Evolutionary conservation across 2,797 vertebrate genomes (phyloP).

Genomic region (Sarcoramphus papa): DNA sequence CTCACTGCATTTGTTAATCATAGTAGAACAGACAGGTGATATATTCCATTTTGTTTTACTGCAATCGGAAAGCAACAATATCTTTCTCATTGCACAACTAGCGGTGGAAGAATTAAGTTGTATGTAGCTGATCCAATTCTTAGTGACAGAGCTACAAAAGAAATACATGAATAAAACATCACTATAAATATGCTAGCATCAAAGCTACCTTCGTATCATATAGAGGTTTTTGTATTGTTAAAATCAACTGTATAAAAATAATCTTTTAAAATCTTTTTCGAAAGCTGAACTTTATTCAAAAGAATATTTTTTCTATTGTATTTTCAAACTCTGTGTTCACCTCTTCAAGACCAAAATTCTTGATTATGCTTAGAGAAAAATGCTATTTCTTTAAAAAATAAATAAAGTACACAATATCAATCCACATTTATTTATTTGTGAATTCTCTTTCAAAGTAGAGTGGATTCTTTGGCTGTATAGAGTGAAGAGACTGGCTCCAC

Average conservation of each 20-base stretch:
- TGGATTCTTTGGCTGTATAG: neutral
- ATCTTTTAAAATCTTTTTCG: neutral
- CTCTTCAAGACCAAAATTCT: neutral
- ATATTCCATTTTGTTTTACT: neutral
- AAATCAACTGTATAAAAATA: neutral
- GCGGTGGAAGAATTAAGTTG: neutral
- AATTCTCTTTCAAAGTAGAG: neutral
- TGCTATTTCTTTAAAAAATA: neutral
- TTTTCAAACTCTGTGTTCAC: neutral
- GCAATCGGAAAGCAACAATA: neutral
- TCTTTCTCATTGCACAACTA: neutral
- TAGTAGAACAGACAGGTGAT: neutral
- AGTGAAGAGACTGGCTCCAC: neutral
- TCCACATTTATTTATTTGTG: neutral
- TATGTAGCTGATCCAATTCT: neutral
- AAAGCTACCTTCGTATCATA: neutral
- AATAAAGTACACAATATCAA: neutral
- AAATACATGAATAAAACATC: conserved; percentile 45
- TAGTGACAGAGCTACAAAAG: conserved; percentile 14
- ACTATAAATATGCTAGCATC: neutral
- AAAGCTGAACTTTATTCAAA: neutral
- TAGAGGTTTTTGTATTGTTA: neutral
- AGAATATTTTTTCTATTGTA: neutral
- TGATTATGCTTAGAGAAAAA: neutral
- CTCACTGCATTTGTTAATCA: neutral